Base-by-base conservation (phyloP, 2,113 vertebrate genomes). In the Tachysurus fulvidraco region DNA sequence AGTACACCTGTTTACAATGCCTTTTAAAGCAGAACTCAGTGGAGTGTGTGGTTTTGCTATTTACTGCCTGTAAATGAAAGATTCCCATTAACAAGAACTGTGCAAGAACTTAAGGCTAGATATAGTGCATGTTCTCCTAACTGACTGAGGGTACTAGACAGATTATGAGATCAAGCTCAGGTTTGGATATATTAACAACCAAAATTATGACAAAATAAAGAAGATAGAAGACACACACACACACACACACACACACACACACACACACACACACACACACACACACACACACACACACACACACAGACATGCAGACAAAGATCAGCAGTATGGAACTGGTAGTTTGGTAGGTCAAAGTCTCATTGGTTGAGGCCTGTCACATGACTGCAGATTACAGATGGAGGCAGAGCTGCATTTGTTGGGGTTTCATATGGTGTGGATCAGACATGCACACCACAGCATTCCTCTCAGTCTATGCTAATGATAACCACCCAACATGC, bases 351-450 rank as follows among this genome's bases (percentile, higher is more conserved):
- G 52, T 84, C 52, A 46, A 73, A 59, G 81, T 74, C 88, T 50
- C 74, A 92, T 91, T 91, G 91, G 91, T 82, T 88, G 87, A 87
- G 77, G 41, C 54, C 8, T 17, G 52, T 89, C 91, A 90, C 64
- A 83, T 92, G 91, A 90, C 71, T 84, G 67, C 88, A 91, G 87
- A 85, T 88, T 88, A 91, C 65, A 80, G 89, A 71, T 81, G 21
- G 71, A 85, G 86, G 89, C 88, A 81, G 62, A 87, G 69, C 89
- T 91, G 77, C 81, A 83, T 92, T 89, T 90, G 89, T 89, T 78
- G 87, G 85, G 83, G 81, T 89, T 90, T 89, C 83, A 88, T 89
- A 89, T 89, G 91, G 91, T 91, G 90, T 89, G 84, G 83, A 91
- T 92, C 89, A 92, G 86, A 85, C 85, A 41, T 65, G 55, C 55